A percentile compares a stretch with the other conserved stretches of the same genome.
Evolutionary conservation across 2,888 invertebrate species (phyloP).

Genomic region (Standfussiana lucernea): DNA sequence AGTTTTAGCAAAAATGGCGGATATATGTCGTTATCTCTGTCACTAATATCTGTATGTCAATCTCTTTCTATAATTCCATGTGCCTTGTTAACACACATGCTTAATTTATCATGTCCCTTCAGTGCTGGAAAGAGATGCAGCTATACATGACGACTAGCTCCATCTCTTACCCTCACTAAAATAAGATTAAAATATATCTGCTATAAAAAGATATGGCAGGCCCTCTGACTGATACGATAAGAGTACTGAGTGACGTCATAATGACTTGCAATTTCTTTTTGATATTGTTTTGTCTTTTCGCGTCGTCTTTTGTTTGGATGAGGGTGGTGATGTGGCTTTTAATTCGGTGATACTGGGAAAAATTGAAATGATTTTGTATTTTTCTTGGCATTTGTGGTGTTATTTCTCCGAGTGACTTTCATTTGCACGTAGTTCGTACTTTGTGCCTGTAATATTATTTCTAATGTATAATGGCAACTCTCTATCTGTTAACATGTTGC

Average conservation of each 20-base stretch:
- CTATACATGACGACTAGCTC: background rate
- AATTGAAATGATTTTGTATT: slow-evolving; percentile 14
- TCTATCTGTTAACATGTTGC: background rate
- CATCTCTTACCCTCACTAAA: background rate
- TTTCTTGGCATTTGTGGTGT: background rate
- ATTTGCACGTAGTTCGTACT: background rate
- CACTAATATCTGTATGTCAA: background rate
- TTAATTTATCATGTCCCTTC: background rate
- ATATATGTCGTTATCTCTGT: background rate
- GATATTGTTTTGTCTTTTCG: slow-evolving; percentile 9
- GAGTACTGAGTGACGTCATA: slow-evolving; percentile 29
- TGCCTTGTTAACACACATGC: background rate
- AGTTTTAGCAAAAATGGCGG: background rate
- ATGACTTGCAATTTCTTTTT: slow-evolving; percentile 36
- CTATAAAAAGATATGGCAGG: background rate
- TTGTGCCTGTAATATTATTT: background rate
- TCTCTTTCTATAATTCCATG: background rate
- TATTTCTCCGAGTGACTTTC: background rate
- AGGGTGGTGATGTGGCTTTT: slow-evolving; percentile 18
- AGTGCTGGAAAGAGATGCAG: background rate
- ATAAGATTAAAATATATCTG: background rate
- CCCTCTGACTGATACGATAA: slow-evolving; percentile 15
- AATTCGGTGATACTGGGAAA: background rate
- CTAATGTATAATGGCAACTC: background rate
- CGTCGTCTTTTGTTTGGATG: slow-evolving; percentile 8